Evolutionary conservation across 2,888 invertebrate genomes (phyloP), one percentile per base, ranked within the genome.

Genomic region (Chydorus sphaericus): DNA sequence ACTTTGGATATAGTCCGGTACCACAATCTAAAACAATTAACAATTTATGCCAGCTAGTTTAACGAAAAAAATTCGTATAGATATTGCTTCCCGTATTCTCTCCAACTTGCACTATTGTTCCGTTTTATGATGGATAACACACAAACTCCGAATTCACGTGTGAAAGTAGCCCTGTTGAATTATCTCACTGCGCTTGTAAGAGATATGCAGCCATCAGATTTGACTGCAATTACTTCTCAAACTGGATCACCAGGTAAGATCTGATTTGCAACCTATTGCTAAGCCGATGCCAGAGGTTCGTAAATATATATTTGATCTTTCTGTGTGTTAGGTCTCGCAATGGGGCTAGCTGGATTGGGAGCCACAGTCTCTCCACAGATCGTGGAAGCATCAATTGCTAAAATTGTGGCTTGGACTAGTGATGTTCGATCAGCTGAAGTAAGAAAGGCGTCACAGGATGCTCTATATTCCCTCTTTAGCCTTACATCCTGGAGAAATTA

Each of bases 401-500:
- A 85, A 66, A 79, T 91, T 61, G 77, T 86, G 28, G 74, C 75
- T 48, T 79, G 83, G 72, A 81, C 85, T 69, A 66, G 86, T 73
- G 79, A 82, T 80, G 73, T 78, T 76, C 67, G 79, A 74, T 66
- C 79, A 73, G 77, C 67, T 31, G 68, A 80, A 70, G 66, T 93
- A 75, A 66, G 79, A 69, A 78, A 68, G 69, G 77, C 80, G 2
- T 71, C 78, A 26, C 76, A 82, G 71, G 79, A 67, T 68, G 80
- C 74, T 62, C 73, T 94, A 53, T 81, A 90, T 55, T 82, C 85
- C 6, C 74, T 96, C 55, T 96, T 92, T 73, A 89, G 91, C 74
- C n/a, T 80, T 90, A 62, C 92, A 91, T 70, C 84, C 92, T 1
- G 82, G 88, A 31, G 82, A 91, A 75, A 85, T 93, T 70, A 89